Conservation (phyloP, 2,888 invertebrate species). For the Andrena praecox region DNA sequence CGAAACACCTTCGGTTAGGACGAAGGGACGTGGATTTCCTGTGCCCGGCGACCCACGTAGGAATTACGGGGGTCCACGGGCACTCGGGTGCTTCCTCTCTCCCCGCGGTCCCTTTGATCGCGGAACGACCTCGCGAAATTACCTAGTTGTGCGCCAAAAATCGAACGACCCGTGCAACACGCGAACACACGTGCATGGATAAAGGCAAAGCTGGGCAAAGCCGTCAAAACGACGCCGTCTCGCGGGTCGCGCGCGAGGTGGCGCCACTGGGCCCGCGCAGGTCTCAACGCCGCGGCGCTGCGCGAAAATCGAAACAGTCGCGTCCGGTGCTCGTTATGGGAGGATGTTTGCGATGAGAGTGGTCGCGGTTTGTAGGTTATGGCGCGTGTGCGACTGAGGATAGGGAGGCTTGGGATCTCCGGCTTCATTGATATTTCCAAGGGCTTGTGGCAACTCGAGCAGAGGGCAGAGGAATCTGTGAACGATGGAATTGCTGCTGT, state of each 20-base stretch:
- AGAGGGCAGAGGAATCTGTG: not conserved
- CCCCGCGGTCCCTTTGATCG: not conserved
- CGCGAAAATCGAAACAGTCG: not conserved
- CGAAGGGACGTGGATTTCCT: conserved; percentile 38
- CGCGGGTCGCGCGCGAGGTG: conserved; percentile 11
- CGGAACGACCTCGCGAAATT: conserved; percentile 55
- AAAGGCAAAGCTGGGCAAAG: conserved; percentile 61
- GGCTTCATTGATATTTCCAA: no score
- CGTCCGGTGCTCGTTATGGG: not conserved
- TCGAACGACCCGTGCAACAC: conserved; percentile 73
- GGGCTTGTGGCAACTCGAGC: not conserved
- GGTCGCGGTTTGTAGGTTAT: not conserved
- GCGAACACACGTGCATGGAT: conserved; percentile 68
- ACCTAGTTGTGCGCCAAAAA: conserved; percentile 80
- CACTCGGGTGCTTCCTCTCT: not conserved
- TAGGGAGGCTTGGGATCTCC: no score
- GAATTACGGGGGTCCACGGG: no score
- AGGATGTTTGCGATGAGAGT: not conserved
- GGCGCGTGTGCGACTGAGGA: not conserved
- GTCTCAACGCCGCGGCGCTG: not conserved
- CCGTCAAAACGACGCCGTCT: conserved; percentile 49
- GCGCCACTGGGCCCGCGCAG: not conserved
- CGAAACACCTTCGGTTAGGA: conserved; percentile 16
- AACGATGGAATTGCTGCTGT: not conserved
- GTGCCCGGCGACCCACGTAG: not conserved